phyloP scores from a whole-genome alignment of 92 coral and sea anemone genomes.

The Scolanthus callimorphus region DNA sequence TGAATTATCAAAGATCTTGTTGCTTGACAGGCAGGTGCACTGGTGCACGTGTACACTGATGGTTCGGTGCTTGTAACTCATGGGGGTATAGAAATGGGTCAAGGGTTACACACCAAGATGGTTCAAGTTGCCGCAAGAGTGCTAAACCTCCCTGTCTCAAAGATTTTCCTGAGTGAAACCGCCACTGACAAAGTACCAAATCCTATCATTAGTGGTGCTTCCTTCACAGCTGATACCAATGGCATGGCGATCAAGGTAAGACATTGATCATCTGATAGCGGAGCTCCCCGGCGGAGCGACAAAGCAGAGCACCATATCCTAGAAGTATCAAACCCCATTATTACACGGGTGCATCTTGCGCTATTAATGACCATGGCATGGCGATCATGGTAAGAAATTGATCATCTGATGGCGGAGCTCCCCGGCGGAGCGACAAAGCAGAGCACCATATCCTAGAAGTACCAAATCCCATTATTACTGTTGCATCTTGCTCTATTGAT shows the following conservation, averaged over 20 bases:
- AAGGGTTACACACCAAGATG: slow-evolving; percentile 16
- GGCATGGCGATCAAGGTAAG: slow-evolving; percentile 65
- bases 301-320: too few relatives aligned
- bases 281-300: too few relatives aligned
- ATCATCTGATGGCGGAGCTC: too few relatives aligned
- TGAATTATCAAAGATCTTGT: not conserved
- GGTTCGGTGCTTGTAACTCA: slow-evolving; percentile 12
- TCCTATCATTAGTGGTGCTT: slow-evolving; percentile 33
- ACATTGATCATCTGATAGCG: slow-evolving; percentile 1
- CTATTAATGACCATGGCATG: not conserved
- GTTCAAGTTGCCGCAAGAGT: slow-evolving; percentile 14
- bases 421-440: too few relatives aligned
- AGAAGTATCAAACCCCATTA: too few relatives aligned
- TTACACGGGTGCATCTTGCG: too few relatives aligned
- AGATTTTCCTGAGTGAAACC: slow-evolving; percentile 34
- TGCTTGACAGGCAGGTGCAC: slow-evolving; percentile 14
- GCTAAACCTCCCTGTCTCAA: slow-evolving; percentile 25
- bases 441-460: too few relatives aligned
- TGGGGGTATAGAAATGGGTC: slow-evolving; percentile 17
- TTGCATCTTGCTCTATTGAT: too few relatives aligned
- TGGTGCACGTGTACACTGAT: slow-evolving; percentile 14
- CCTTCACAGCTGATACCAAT: slow-evolving; percentile 39
- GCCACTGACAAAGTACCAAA: slow-evolving; percentile 52
- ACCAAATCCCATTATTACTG: too few relatives aligned
- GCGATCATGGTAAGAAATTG: too few relatives aligned